Evolutionary conservation across 92 coral and sea anemone species (phyloP), one percentile per base, ranked within the genome.

Genomic region (Porites lobata): DNA sequence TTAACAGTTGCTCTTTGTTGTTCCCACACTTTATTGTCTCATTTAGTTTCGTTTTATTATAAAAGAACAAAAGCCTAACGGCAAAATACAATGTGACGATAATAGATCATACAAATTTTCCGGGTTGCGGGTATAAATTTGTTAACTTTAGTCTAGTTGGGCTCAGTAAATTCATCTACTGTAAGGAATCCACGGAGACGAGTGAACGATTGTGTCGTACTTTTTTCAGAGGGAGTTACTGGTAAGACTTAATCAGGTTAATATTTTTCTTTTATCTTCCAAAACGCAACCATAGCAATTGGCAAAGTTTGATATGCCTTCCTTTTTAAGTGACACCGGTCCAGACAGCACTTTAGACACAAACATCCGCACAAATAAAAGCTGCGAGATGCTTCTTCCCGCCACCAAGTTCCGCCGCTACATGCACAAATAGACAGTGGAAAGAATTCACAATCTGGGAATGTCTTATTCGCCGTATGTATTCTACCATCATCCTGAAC

Each of bases 71-170:
- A 19, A 22, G 47, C 6, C 47, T 74, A 56, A 14, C 10, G 24
- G 63, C 17, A 20, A 9, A 56, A 51, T 51, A 15, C 57, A 47
- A n/a, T 51, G 57, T 10, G 66, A 47, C 51, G 24, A 19, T 18
- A 52, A 74, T 74, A 13, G 64, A 62, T 13, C 26, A 52, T 38
- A 38, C 47, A 38, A 72, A 74, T 52, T 74, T 74, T 74, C 78
- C 78, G 78, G 38, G 62, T 74, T 74, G 63, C 64, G 1, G 43
- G 18, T 52, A 74, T 74, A 74, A 74, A 74, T 74, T 74, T 52
- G 32, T 62, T 58, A 53, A 18, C 38, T 9, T 29, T 19, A 52
- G 11, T 29, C 78, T 15, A 9, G 56, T 47, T 19, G 2, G 17
- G 29, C 78, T 51, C 14, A 72, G 61, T 38, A 38, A 38, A 38